These are phyloP conservation scores for Melipona quadrifasciata DNA, from an alignment of 1,140 invertebrate species.

Conservation along the genomic window DNA sequence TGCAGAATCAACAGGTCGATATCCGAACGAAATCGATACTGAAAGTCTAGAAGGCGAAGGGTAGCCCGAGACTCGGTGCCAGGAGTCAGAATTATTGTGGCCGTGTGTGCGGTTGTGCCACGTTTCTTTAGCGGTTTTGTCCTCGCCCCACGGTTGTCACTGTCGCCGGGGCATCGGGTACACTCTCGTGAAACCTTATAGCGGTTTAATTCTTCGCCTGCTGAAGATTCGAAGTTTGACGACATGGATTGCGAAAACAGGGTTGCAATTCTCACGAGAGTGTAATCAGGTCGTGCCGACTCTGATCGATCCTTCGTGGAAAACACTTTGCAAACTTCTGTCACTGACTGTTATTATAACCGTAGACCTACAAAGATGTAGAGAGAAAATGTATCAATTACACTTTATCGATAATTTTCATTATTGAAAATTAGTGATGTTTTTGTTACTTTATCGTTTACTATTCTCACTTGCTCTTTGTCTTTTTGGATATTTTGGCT, in stretches of 20 bases:
- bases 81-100: constrained; percentile 45
- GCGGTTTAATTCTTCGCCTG: constrained; percentile 53
- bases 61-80: constrained; percentile 13
- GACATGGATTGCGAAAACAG: constrained; percentile 43
- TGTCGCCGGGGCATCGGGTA: constrained; percentile 20
- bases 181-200: constrained; percentile 62
- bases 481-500: not conserved
- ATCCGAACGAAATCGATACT: constrained; percentile 56
- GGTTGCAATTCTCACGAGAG: not conserved
- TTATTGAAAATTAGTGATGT: too few relatives aligned
- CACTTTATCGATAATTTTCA: too few relatives aligned
- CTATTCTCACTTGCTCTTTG: too few relatives aligned
- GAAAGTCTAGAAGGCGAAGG: constrained; percentile 50
- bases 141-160: constrained; percentile 26
- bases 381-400: too few relatives aligned
- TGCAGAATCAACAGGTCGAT: constrained; percentile 68
- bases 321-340: not conserved
- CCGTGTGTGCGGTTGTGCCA: constrained; percentile 7
- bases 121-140: constrained; percentile 38
- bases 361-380: too few relatives aligned
- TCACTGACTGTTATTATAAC: too few relatives aligned
- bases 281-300: constrained; percentile 22
- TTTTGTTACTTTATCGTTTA: too few relatives aligned
- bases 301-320: constrained; percentile 8
- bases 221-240: constrained; percentile 54